These are phyloP conservation scores for Oscheius sp. DNA, from an alignment of 2,888 invertebrate genomes.

Conservation along the genomic window DNA sequence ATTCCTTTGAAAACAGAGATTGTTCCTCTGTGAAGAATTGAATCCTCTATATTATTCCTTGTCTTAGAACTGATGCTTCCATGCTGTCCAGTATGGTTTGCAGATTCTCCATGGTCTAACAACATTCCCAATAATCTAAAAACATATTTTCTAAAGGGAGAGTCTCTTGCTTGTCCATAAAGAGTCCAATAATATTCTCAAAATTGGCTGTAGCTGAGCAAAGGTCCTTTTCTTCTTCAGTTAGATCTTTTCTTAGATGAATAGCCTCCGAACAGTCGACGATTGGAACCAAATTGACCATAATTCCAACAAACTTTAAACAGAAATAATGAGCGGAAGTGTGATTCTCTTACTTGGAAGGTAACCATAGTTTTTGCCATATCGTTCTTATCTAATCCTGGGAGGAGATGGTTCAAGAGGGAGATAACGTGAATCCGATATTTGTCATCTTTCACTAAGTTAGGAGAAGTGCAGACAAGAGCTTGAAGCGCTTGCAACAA, in stretches of 20 bases:
- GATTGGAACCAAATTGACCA: slow-evolving; percentile 82
- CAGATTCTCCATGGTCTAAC: slow-evolving; percentile 39
- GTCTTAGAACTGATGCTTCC: slow-evolving; percentile 36
- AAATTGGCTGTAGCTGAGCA: slow-evolving; percentile 86
- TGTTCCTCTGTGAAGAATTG: slow-evolving; percentile 47
- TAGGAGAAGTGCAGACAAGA: slow-evolving; percentile 71
- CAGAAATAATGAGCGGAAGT: background rate
- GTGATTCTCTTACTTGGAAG: slow-evolving; percentile 61
- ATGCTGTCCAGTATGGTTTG: slow-evolving; percentile 34
- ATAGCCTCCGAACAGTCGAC: slow-evolving; percentile 85
- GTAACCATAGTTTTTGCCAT: slow-evolving; percentile 75
- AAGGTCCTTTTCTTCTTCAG: slow-evolving; percentile 79
- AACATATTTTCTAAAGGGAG: background rate
- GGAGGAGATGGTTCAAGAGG: slow-evolving; percentile 81
- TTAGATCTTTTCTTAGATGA: slow-evolving; percentile 78
- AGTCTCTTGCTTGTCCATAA: slow-evolving; percentile 79
- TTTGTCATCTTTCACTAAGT: slow-evolving; percentile 70
- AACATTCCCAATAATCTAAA: slow-evolving; percentile 46
- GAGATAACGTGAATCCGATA: slow-evolving; percentile 75
- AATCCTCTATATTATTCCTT: slow-evolving; percentile 44
- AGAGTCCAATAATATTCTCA: slow-evolving; percentile 87
- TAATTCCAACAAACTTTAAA: slow-evolving; percentile 72
- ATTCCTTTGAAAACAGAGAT: slow-evolving; percentile 50
- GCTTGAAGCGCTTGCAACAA: slow-evolving; percentile 72
- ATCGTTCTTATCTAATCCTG: slow-evolving; percentile 90